These are phyloP conservation scores for Platycercus adscitus DNA, from an alignment of 2,113 vertebrate species.

Conservation along the genomic window DNA sequence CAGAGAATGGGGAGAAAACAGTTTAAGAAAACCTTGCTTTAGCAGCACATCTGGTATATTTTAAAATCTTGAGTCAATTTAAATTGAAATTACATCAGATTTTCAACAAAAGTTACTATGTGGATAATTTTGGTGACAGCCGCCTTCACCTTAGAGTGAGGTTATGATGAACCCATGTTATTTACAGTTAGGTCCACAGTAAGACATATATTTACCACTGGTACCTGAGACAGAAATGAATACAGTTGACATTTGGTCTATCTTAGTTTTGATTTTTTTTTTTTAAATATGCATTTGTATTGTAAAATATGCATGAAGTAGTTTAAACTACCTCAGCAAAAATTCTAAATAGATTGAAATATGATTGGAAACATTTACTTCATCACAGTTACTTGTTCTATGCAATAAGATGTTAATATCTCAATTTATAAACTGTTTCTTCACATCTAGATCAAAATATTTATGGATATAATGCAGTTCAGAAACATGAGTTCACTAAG, in stretches of 20 bases:
- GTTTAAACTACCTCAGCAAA: not conserved
- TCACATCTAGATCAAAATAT: not conserved
- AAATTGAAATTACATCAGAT: not conserved
- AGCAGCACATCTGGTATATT: not conserved
- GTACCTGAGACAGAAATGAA: not conserved
- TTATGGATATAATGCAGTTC: not conserved
- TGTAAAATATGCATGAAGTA: not conserved
- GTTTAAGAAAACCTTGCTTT: not conserved
- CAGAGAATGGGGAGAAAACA: not conserved
- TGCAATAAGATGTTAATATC: not conserved
- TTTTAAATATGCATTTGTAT: not conserved
- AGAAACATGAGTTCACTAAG: not conserved
- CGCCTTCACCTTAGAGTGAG: not conserved
- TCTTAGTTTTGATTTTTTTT: not conserved
- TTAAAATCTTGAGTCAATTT: not conserved
- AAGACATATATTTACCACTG: not conserved
- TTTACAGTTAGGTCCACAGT: not conserved
- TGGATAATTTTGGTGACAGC: not conserved
- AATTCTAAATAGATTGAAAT: not conserved
- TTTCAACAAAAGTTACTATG: not conserved
- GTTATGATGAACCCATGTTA: not conserved
- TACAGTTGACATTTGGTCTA: not conserved
- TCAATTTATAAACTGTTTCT: not conserved
- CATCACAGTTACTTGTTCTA: not conserved
- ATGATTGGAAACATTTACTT: not conserved